Conservation (phyloP, 2,888 invertebrate genomes). For the Spodoptera exigua region DNA sequence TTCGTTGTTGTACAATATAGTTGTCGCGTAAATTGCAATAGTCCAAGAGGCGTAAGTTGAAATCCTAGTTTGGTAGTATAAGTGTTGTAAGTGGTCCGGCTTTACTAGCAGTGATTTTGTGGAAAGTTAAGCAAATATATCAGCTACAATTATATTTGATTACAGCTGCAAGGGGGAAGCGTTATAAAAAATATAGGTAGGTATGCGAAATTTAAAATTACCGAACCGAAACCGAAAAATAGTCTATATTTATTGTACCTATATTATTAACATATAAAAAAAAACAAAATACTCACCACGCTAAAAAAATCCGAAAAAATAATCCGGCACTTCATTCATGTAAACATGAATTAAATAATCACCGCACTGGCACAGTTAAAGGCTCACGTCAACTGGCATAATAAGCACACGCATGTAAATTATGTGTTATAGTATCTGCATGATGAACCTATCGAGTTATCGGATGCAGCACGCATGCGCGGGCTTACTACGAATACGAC, state of each 20-base stretch:
- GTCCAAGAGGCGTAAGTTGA: constrained; percentile 4
- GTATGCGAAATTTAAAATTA: neutral
- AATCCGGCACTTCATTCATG: constrained; percentile 32
- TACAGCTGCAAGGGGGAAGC: neutral
- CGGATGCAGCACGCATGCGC: constrained; percentile 61
- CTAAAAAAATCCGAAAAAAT: constrained; percentile 20
- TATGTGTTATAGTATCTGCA: constrained; percentile 32
- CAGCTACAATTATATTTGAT: neutral
- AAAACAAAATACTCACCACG: constrained; percentile 41
- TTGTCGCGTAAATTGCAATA: constrained; percentile 25
- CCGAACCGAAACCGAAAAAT: no score
- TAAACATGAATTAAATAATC: constrained; percentile 31
- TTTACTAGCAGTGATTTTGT: constrained; percentile 6
- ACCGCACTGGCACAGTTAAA: constrained; percentile 40
- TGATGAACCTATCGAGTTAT: constrained; percentile 34
- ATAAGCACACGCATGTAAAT: constrained; percentile 38
- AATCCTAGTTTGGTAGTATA: constrained; percentile 23
- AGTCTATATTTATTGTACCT: no score
- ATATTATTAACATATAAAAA: no score
- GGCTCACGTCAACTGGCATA: constrained; percentile 30
- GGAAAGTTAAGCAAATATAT: constrained; percentile 25
- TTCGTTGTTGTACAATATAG: constrained; percentile 18
- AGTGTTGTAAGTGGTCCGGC: constrained; percentile 42
- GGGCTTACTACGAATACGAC: constrained; percentile 31
- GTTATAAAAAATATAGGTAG: constrained; percentile 5